These are phyloP conservation scores for Phrynosoma blainvillii DNA, from an alignment of 2,113 vertebrate genomes.

Conservation along the genomic window DNA sequence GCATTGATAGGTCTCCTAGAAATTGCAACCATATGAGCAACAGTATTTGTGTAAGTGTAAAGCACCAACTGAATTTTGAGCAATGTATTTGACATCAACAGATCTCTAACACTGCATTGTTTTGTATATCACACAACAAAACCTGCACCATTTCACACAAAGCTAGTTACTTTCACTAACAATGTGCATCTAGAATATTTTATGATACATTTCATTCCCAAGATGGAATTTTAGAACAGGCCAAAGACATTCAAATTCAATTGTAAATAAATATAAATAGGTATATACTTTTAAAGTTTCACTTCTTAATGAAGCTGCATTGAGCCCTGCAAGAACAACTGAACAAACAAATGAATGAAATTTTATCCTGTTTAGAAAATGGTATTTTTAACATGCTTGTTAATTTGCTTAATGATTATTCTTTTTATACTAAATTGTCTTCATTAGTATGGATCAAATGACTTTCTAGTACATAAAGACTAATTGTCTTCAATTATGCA, in stretches of 20 bases:
- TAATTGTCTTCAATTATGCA: conserved; percentile 27
- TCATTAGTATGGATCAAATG: conserved; percentile 8
- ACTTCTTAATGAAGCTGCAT: conserved; percentile 11
- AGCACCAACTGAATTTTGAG: too few species aligned
- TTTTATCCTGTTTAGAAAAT: conserved; percentile 14
- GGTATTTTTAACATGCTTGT: conserved; percentile 23
- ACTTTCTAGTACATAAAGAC: conserved; percentile 10
- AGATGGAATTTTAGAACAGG: conserved; percentile 26
- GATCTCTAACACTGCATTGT: too few species aligned
- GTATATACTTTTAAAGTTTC: neutral
- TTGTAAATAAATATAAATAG: conserved; percentile 15
- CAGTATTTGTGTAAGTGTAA: too few species aligned
- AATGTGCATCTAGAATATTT: neutral
- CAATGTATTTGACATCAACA: too few species aligned
- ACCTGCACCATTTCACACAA: too few species aligned
- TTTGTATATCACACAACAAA: too few species aligned
- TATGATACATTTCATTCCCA: conserved; percentile 33
- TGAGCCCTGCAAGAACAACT: neutral
- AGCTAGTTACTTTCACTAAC: too few species aligned
- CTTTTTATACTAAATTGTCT: conserved; percentile 22
- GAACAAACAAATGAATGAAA: conserved; percentile 15
- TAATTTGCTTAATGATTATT: conserved; percentile 31
- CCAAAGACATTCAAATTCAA: neutral
- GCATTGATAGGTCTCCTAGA: too few species aligned
- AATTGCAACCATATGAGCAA: too few species aligned